Evolutionary conservation across 1,140 invertebrate species (phyloP), one percentile per base, ranked within the genome.

Genomic region (Papilio machaon): DNA sequence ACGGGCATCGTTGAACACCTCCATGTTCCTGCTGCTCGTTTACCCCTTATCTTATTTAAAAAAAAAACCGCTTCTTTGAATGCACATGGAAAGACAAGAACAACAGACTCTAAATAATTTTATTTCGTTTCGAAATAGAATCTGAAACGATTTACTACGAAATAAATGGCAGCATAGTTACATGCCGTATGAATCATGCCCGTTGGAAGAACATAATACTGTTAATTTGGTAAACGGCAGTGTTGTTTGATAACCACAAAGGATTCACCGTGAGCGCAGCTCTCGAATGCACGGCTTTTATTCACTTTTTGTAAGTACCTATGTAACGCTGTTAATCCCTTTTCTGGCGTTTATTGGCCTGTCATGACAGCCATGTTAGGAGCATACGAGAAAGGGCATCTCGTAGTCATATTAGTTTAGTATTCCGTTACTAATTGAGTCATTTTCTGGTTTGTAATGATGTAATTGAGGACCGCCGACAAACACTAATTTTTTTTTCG

Each of bases 161-260:
- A 23, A 75, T 52, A 75, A 75, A 49, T 23, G 23, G 5, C 47
- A 54, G 74, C 49, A 47, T 78, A 13, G 47, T 11, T 64, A 64
- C 38, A 17, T 78, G n/a, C 17, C 76, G 35, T 73, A 79, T 79
- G 77, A 79, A 79, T 79, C 81, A 73, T 80, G 75, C 23, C 30
- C 52, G 74, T 81, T 77, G 79, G 81, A 81, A 88, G 73, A 83
- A 83, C 76, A 87, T 88, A 88, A 88, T 89, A 82, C 83, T 84
- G 84, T 85, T 88, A 89, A 88, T 89, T 89, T 85, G 81, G 82
- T 89, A 88, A 88, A 87, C 82, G 79, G 77, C 83, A 82, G 83
- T 52, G 78, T 76, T 85, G 83, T 86, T 77, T 73, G 60, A 82
- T 82, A 79, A 47, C 49, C 75, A 85, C 83, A 86, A 86, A 85